phyloP scores from a whole-genome alignment of 2,888 invertebrate species.

The Anthoptus insignis region DNA sequence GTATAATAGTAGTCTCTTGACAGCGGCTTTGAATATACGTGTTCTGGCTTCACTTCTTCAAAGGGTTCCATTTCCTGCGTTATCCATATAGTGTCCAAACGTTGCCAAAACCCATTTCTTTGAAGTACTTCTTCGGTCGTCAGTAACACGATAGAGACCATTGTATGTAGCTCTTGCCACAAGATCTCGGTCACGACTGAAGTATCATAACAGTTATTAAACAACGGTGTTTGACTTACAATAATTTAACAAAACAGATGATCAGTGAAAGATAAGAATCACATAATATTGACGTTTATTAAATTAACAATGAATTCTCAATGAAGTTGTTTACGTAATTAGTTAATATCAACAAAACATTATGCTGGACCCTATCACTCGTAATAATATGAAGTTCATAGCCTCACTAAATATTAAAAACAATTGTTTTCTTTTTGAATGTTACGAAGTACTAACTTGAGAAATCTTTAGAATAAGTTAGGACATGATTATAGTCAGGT shows the following conservation, averaged over 20 bases:
- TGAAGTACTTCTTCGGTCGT: conserved; percentile 79
- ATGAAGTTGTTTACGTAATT: conserved; percentile 39
- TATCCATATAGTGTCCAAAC: conserved; percentile 73
- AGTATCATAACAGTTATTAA: conserved; percentile 38
- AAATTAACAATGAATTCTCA: conserved; percentile 12
- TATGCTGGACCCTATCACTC: neutral
- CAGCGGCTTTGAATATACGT: conserved; percentile 69
- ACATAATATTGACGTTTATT: conserved; percentile 24
- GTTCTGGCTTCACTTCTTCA: conserved; percentile 73
- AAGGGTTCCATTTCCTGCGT: conserved; percentile 79
- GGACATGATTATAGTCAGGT: too few relatives aligned
- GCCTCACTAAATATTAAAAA: too few relatives aligned
- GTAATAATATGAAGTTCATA: neutral
- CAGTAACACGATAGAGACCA: conserved; percentile 76
- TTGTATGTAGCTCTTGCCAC: conserved; percentile 50
- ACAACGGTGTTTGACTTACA: conserved; percentile 28
- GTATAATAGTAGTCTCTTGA: conserved; percentile 76
- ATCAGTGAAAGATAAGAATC: conserved; percentile 25
- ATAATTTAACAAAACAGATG: conserved; percentile 44
- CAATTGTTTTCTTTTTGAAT: neutral
- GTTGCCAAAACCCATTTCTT: conserved; percentile 75
- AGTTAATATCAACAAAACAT: conserved; percentile 46
- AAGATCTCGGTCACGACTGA: conserved; percentile 45
- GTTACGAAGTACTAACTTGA: conserved; percentile 15
- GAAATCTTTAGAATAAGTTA: conserved; percentile 2